Evolutionary conservation across 2,888 invertebrate species (phyloP).

Genomic region (Chydorus sphaericus): DNA sequence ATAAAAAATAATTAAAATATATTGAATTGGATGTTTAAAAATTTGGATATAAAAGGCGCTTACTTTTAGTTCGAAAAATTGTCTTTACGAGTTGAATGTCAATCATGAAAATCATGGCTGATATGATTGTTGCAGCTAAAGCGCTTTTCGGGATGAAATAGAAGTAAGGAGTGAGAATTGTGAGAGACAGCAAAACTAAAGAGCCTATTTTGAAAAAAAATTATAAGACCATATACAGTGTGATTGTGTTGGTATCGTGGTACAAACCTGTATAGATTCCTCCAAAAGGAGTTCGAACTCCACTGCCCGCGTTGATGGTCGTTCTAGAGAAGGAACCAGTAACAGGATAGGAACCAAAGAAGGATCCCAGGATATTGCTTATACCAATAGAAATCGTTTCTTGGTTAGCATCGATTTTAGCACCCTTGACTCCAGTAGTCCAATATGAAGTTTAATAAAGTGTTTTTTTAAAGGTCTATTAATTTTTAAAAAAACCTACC

Average conservation of each 20-base stretch:
- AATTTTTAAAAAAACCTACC: slow-evolving; percentile 35
- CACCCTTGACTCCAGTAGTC: slow-evolving; percentile 18
- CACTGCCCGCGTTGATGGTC: slow-evolving; percentile 34
- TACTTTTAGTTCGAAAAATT: slow-evolving; percentile 66
- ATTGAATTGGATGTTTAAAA: too few relatives aligned
- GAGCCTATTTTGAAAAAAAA: slow-evolving; percentile 40
- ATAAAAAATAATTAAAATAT: too few relatives aligned
- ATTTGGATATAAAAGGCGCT: too few relatives aligned
- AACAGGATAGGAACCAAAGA: slow-evolving; percentile 32
- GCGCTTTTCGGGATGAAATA: slow-evolving; percentile 71
- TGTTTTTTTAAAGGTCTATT: neutral
- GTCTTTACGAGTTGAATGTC: slow-evolving; percentile 71
- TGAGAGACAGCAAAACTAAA: slow-evolving; percentile 65
- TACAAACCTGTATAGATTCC: slow-evolving; percentile 22
- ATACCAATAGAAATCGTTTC: slow-evolving; percentile 34
- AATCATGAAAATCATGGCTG: slow-evolving; percentile 82
- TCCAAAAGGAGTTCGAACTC: slow-evolving; percentile 32
- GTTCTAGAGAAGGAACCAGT: slow-evolving; percentile 35
- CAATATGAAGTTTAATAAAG: neutral
- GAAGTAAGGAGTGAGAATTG: slow-evolving; percentile 77
- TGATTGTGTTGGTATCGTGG: too few relatives aligned
- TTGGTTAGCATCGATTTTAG: slow-evolving; percentile 30
- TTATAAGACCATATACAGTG: neutral
- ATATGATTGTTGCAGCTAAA: slow-evolving; percentile 77
- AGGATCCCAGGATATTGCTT: slow-evolving; percentile 33